Conservation (phyloP, 2,888 invertebrate genomes). For the Drosophila anomalipes region DNA sequence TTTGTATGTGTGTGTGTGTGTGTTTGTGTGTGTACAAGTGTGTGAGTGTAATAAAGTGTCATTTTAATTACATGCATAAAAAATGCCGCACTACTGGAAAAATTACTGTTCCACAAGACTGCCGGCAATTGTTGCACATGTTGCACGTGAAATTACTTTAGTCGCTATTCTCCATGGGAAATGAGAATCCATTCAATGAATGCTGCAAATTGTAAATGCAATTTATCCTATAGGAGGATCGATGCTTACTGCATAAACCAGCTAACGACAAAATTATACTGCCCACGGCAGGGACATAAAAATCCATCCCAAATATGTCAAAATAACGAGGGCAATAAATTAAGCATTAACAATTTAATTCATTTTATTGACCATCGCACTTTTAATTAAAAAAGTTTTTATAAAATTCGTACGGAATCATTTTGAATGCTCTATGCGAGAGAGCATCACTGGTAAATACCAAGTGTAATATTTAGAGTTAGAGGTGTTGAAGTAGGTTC, state of each 20-base stretch:
- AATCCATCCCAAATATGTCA: neutral
- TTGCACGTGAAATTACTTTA: conserved; percentile 7
- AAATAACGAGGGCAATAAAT: neutral
- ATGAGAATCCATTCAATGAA: neutral
- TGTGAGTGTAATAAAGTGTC: conserved; percentile 51
- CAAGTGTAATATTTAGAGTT: neutral
- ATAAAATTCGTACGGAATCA: neutral
- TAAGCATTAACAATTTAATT: neutral
- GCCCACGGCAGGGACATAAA: neutral
- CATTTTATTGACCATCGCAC: neutral
- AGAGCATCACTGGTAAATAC: neutral
- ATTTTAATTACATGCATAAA: conserved; percentile 75
- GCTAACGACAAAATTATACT: neutral
- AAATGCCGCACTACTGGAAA: conserved; percentile 55
- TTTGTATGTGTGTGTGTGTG: conserved; percentile 6
- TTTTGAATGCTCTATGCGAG: neutral
- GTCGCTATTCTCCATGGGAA: neutral
- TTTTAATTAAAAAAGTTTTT: neutral
- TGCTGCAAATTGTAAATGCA: neutral
- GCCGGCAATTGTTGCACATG: conserved; percentile 47
- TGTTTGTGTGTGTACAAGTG: conserved; percentile 18
- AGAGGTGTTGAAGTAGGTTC: neutral
- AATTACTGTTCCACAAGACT: conserved; percentile 18
- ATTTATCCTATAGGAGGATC: neutral
- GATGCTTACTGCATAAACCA: neutral